Evolutionary conservation across 1,140 invertebrate species (phyloP).

Genomic region (Drosophila tropicalis): DNA sequence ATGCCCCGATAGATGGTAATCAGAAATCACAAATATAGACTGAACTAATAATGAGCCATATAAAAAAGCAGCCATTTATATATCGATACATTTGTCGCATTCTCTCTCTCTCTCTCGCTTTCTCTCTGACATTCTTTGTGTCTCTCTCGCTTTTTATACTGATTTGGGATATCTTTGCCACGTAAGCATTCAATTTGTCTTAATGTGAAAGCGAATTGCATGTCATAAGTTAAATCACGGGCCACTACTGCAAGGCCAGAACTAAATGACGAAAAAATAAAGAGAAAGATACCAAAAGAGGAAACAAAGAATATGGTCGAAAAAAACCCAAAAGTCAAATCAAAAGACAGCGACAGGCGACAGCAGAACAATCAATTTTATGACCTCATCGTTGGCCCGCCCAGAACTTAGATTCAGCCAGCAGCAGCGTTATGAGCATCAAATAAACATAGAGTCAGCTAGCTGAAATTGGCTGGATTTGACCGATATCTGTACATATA

Average conservation of each 20-base stretch:
- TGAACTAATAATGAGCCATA: constrained; percentile 2
- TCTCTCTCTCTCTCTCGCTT: too few species aligned
- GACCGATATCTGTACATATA: constrained; percentile 33
- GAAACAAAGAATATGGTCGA: constrained; percentile 7
- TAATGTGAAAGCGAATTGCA: constrained; percentile 58
- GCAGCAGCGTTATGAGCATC: constrained; percentile 49
- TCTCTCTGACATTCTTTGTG: too few species aligned
- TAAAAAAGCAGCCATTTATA: background rate
- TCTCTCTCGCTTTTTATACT: background rate
- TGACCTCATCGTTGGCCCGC: constrained; percentile 27
- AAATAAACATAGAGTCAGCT: constrained; percentile 57
- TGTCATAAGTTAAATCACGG: constrained; percentile 58
- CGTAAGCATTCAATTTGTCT: constrained; percentile 59
- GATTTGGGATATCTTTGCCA: constrained; percentile 25
- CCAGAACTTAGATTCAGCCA: constrained; percentile 20
- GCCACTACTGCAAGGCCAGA: constrained; percentile 31
- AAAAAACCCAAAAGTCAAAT: constrained; percentile 29
- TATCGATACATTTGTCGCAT: background rate
- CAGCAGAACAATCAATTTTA: constrained; percentile 60
- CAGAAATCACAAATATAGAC: background rate
- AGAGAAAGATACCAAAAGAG: background rate
- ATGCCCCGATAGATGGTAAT: background rate
- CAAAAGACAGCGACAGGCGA: constrained; percentile 19
- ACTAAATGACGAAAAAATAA: constrained; percentile 25
- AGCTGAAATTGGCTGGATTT: constrained; percentile 28